Base-by-base conservation (phyloP, 1,140 invertebrate species). In the Diuraphis noxia region DNA sequence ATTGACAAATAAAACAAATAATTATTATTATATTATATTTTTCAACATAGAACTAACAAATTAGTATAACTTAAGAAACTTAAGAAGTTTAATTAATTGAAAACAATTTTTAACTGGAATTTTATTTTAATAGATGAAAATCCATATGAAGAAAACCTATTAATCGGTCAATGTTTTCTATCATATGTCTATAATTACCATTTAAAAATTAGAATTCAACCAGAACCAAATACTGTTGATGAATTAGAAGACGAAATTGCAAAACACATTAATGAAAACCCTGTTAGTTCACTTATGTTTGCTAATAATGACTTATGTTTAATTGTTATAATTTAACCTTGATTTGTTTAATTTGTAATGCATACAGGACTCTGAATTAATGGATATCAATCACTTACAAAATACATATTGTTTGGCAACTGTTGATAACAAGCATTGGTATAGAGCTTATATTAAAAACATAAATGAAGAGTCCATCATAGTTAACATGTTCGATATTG, bases 401-500 rank as follows among this genome's bases (percentile, higher is more conserved):
- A 43, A 5, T 46, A 40, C 40, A 38, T 91, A 49, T 91, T 91
- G 89, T 81, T 49, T 91, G 23, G 43, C 89, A 8, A 91, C 89
- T 52, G 21, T 91, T 2, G 52, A 81, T 79, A 91, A 91, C 23
- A 21, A 38, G 9, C 89, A 91, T 52, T 91, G 89, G 89, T 91
- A 81, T 40, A 82, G 89, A 82, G 72, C 89, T 36, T 81, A 30
- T 52, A 49, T 91, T 38, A 82, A 25, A 46, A 91, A 40, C n/a
- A 52, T 91, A 19, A 81, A 43, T 81, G 77, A 52, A 49, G 88
- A 90, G 10, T 82, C 77, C 36, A 41, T 82, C 19, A 81, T 91
- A 34, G 89, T 91, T 10, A 91, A 91, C n/a, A 36, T 91, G 77
- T 91, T 91, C 40, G 89, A 91, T 38, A 82, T 91, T 82, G 89